Conservation (phyloP, 2,797 vertebrate genomes). For the Etheostoma perlongum region DNA sequence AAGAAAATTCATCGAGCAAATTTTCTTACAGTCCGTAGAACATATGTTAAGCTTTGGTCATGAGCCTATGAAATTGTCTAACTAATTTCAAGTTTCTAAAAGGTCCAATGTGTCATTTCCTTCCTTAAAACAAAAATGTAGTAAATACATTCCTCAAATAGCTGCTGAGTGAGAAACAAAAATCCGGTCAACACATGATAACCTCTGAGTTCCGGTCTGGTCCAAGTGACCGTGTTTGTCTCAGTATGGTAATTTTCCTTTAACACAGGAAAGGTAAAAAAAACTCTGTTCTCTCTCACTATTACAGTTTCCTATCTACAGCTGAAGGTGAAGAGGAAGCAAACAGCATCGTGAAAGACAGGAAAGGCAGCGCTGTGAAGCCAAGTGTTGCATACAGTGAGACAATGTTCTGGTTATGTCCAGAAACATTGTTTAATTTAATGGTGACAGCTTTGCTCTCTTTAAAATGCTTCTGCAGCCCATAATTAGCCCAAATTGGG, state of each 20-base stretch:
- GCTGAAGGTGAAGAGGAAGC: not conserved
- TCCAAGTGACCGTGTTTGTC: not conserved
- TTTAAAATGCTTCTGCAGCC: not conserved
- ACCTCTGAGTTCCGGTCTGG: slow-evolving; percentile 12
- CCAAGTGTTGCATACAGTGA: not conserved
- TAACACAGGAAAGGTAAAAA: slow-evolving; percentile 43
- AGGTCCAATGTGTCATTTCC: not conserved
- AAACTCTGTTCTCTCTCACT: slow-evolving; percentile 26
- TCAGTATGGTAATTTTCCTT: not conserved
- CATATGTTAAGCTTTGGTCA: too few relatives aligned
- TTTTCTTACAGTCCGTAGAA: too few relatives aligned
- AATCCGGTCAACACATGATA: not conserved
- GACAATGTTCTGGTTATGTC: not conserved
- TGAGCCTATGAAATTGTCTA: too few relatives aligned
- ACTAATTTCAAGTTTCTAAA: not conserved
- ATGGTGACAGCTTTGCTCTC: not conserved
- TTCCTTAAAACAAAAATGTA: not conserved
- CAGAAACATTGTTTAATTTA: not conserved
- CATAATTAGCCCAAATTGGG: not conserved
- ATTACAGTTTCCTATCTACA: slow-evolving; percentile 51
- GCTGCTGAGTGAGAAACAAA: not conserved
- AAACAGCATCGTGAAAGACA: not conserved
- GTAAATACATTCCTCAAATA: slow-evolving; percentile 20
- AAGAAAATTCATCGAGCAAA: too few relatives aligned
- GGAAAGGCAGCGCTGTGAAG: slow-evolving; percentile 12